Evolutionary conservation across 2,797 vertebrate species (phyloP), one percentile per base, ranked within the genome.

Genomic region (Acanthurus tractus): DNA sequence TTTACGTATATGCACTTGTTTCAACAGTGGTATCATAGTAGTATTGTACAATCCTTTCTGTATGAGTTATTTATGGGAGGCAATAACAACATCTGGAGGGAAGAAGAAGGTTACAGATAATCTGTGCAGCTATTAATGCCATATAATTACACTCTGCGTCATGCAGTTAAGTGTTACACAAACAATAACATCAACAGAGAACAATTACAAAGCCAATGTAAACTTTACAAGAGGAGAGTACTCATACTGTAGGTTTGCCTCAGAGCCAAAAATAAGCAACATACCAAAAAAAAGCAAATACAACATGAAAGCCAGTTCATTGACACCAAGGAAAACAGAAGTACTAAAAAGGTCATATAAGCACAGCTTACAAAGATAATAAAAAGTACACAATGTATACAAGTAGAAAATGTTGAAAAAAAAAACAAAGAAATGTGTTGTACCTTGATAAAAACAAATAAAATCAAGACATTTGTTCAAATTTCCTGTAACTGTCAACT

Each of bases 361-460:
- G 97, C 96, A 94, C 94, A 96, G 96, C 95, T 96, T 96, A 97
- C 95, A 95, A 94, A 89, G 89, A 94, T 78, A 92, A 89, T 88
- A 94, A 95, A 93, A 96, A 95, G 93, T 95, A 94, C 95, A 95
- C 94, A 85, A 93, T 84, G 84, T 94, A 94, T 88, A 87, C 82
- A 87, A 83, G 86, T 83, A 91, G 76, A 92, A 86, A 88, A 88
- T 49, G 73, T 72, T 78, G 69, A 82, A 79, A 68, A 78, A 78
- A 85, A 71, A 86, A 83, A 85, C 66, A 65, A 78, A 82, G 82
- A 84, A 66, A 92, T 77, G 79, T 73, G 78, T 80, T 92, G 94
- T 96, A 96, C 95, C 95, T 89, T 91, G 64, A 85, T 71, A 81
- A 86, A 79, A 87, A 91, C 61, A 83, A 57, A 84, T 12, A 68